phyloP scores from a whole-genome alignment of 2,888 invertebrate genomes.

The Listrodromus nycthemerus region DNA sequence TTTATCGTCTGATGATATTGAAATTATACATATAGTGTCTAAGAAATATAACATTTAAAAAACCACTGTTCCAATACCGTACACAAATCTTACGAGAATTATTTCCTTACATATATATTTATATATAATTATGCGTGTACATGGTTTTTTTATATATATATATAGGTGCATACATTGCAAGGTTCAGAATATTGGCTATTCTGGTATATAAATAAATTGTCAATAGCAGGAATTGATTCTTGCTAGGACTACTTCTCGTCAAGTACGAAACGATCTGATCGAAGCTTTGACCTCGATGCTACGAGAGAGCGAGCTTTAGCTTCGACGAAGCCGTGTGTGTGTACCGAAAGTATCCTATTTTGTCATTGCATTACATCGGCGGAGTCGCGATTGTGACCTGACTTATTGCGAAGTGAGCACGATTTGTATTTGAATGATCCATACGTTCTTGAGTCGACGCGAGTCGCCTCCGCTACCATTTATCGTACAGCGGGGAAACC shows the following conservation, averaged over 20 bases:
- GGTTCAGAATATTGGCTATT: slow-evolving; percentile 65
- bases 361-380: slow-evolving; percentile 51
- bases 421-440: slow-evolving; percentile 54
- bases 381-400: slow-evolving; percentile 52
- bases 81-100: slow-evolving; percentile 70
- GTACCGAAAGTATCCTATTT: slow-evolving; percentile 22
- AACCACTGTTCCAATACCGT: slow-evolving; percentile 70
- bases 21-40: slow-evolving; percentile 3
- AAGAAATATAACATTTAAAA: slow-evolving; percentile 54
- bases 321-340: slow-evolving; percentile 10
- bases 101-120: slow-evolving; percentile 72
- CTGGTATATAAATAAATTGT: slow-evolving; percentile 65
- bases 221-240: slow-evolving; percentile 60
- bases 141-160: slow-evolving; percentile 70
- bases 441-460: slow-evolving; percentile 47
- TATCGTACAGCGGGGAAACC: not conserved
- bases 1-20: slow-evolving; percentile 10
- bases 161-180: slow-evolving; percentile 68
- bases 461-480: not conserved
- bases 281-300: slow-evolving; percentile 13
- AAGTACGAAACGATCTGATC: slow-evolving; percentile 19
- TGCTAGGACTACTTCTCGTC: slow-evolving; percentile 36
- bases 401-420: slow-evolving; percentile 71
- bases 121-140: slow-evolving; percentile 73
- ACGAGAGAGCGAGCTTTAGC: slow-evolving; percentile 16